phyloP scores from a whole-genome alignment of 2,797 vertebrate species.

The Eremophila alpestris region DNA sequence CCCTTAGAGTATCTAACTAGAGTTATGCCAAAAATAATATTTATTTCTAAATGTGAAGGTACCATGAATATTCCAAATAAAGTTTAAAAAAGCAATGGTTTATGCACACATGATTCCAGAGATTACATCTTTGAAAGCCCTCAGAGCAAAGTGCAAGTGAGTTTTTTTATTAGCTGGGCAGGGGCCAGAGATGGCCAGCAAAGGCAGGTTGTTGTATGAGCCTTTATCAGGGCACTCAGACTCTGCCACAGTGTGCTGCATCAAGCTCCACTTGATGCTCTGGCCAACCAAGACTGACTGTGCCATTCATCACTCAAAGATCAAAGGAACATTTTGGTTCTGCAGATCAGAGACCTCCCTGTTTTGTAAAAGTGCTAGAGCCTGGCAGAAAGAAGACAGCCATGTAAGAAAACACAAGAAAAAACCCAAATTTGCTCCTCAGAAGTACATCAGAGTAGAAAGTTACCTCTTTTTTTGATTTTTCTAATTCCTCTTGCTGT shows the following conservation, averaged over 20 bases:
- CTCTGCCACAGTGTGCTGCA: neutral
- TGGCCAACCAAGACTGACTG: neutral
- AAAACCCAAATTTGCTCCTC: neutral
- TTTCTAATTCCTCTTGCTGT: constrained; percentile 72
- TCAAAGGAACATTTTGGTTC: neutral
- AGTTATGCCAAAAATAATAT: neutral
- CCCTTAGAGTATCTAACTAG: neutral
- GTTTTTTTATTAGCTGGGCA: neutral
- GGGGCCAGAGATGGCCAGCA: neutral
- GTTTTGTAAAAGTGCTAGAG: neutral
- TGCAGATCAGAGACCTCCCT: neutral
- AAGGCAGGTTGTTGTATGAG: neutral
- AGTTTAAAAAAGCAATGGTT: neutral
- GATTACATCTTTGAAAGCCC: neutral
- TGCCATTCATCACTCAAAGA: neutral
- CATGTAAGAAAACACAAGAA: neutral
- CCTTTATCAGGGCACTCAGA: neutral
- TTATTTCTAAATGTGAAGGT: neutral
- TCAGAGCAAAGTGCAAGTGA: neutral
- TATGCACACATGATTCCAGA: neutral
- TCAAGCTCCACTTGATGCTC: neutral
- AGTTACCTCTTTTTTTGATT: constrained; percentile 71
- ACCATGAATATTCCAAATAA: neutral
- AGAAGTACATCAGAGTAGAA: neutral
- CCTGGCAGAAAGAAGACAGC: neutral